Evolutionary conservation across 2,113 vertebrate species (phyloP).

Genomic region (Picathartes gymnocephalus): DNA sequence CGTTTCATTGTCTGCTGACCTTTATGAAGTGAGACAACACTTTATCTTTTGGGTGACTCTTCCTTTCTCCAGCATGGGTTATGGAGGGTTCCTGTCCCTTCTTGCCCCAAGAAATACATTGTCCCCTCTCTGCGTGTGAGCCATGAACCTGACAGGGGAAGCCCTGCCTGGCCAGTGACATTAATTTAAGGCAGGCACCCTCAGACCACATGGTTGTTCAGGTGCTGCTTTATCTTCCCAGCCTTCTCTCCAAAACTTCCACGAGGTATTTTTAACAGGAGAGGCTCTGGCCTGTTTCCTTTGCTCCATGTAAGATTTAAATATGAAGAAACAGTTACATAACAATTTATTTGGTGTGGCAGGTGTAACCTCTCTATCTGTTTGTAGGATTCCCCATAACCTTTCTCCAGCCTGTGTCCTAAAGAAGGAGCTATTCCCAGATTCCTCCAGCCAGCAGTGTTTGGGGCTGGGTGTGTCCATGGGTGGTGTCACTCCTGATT

Average conservation of each 20-base stretch:
- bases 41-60: constrained; percentile 16
- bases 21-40: constrained; percentile 1
- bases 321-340: background rate
- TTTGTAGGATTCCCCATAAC: background rate
- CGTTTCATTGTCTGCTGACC: constrained; percentile 42
- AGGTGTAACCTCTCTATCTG: background rate
- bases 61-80: background rate
- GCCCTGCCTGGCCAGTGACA: background rate
- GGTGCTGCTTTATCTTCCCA: background rate
- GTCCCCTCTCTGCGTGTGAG: background rate
- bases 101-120: background rate
- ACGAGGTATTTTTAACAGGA: background rate
- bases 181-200: background rate
- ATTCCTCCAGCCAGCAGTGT: background rate
- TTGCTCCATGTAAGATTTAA: background rate
- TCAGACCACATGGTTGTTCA: background rate
- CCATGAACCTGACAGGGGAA: background rate
- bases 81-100: background rate
- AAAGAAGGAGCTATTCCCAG: background rate
- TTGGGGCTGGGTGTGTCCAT: background rate
- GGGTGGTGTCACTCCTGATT: background rate
- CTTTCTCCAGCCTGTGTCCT: background rate
- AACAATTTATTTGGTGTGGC: background rate
- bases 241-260: background rate
- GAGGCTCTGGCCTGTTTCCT: background rate